Base-by-base conservation (phyloP, 1,140 invertebrate genomes). In the Steinernema khuongi region DNA sequence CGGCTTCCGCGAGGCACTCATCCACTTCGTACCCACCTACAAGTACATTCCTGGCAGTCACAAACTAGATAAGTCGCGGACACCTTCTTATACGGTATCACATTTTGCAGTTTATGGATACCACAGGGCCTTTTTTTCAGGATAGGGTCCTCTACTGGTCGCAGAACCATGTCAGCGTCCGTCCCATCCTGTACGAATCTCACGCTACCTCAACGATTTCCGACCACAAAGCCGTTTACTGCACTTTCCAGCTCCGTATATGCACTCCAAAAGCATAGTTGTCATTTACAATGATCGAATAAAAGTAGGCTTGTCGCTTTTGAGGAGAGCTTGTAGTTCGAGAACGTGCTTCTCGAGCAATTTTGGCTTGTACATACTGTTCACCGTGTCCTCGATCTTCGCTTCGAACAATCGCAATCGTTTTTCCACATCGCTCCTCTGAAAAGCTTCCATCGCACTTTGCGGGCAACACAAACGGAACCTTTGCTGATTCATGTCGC, bases 201-300 rank as follows among this genome's bases (percentile, higher is more conserved):
- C 50, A 60, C 50, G 50, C 50, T 2, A 60, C 11, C 26, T 60
- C 50, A 14, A 60, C 50, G 19, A 14, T 60, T 4, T 60, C 50
- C 50, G 50, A 60, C 50, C 50, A 60, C 50, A 60, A 60, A 60
- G 11, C 50, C 50, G 50, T 60, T 60, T 22, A 60, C 50, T 60
- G 50, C 26, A 17, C 22, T 4, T 60, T 60, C 26, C 11, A 22
- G 26, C 26, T 60, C 14, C 50, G 19, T 14, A 60, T 60, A 60
- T 60, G 4, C 50, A 60, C 50, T 11, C 19, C 50, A 60, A n/a
- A n/a, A n/a, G n/a, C n/a, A n/a, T n/a, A 60, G 11, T 4, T 60
- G 14, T 60, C 26, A 60, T 14, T 17, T 26, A 60, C 4, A 60
- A 60, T 60, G 26, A 60, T 14, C 22, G 19, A 22, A 60, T 14